Base-by-base conservation (phyloP, 23 tunicate genomes). In the Phallusia fumigata region DNA sequence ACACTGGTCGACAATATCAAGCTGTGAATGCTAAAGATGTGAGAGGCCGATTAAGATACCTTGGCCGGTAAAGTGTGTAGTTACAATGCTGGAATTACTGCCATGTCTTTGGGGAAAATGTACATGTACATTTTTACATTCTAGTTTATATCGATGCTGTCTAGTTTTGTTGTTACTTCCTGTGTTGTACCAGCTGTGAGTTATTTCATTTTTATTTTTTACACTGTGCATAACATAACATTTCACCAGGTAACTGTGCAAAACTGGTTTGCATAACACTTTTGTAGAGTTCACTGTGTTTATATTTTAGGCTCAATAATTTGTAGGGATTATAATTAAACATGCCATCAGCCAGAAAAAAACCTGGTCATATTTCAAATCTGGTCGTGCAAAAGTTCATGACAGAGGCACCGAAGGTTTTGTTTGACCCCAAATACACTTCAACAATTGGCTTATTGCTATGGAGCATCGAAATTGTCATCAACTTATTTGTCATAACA, bases 401-500 rank as follows among this genome's bases (percentile, higher is more conserved):
- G 45, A 79, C 45, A 30, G 89, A 85, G 65, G 89, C 44, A 5
- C 79, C 79, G 18, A 53, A 85, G 26, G 64, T 79, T 44, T 79
- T 86, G 24, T 80, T 80, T 35, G 88, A 91, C 78, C 87, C 88
- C 16, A 35, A 79, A 22, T 83, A 91, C 76, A 81, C 82, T 0
- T 82, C 80, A 73, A 40, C 73, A 22, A 33, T 86, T 31, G 89
- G 88, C 6, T 69, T 74, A 19, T 12, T 91, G 22, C 78, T 91
- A 28, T 78, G 85, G 64, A 73, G 69, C 31, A 32, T 80, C 12
- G 96, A 91, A 74, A 79, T 91, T 40, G 30, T 86, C 58, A 18
- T 86, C 32, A 91, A 91, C 58, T 3, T 82, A 0, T 82, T 86
- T 78, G 81, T 91, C n/a, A 85, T 91, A 3, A 72, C 76, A 30